Evolutionary conservation across 2,888 invertebrate species (phyloP).

Genomic region (Epinotia bilunana): DNA sequence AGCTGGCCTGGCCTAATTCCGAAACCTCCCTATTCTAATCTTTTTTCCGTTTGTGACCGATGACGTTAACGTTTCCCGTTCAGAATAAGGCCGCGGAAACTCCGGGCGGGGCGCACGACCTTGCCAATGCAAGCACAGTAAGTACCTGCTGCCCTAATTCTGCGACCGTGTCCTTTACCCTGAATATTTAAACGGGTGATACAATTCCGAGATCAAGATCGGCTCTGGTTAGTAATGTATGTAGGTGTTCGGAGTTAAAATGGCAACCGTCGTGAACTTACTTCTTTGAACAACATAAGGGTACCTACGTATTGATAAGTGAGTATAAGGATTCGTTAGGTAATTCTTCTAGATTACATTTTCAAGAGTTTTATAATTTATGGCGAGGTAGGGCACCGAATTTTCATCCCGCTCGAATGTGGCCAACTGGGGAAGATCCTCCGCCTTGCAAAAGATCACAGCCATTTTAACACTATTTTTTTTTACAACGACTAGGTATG

Average conservation of each 20-base stretch:
- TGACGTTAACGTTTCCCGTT: conserved; percentile 20
- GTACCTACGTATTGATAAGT: too few relatives aligned
- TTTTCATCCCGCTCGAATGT: too few relatives aligned
- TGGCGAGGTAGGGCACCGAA: too few relatives aligned
- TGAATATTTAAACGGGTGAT: conserved; percentile 44
- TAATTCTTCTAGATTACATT: too few relatives aligned
- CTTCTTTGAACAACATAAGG: neutral
- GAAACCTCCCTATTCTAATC: conserved; percentile 7
- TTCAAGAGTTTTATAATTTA: too few relatives aligned
- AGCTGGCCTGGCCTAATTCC: conserved; percentile 4
- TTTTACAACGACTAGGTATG: too few relatives aligned
- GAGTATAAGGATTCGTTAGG: too few relatives aligned
- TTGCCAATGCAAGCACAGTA: conserved; percentile 39
- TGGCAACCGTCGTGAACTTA: neutral
- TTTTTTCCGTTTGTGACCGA: conserved; percentile 1
- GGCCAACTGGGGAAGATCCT: too few relatives aligned
- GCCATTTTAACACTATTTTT: too few relatives aligned
- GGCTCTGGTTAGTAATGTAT: conserved; percentile 12
- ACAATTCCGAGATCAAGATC: conserved; percentile 36
- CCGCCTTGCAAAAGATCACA: too few relatives aligned
- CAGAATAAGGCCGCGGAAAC: conserved; percentile 42
- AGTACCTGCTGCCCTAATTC: conserved; percentile 44
- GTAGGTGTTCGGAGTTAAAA: conserved; percentile 8
- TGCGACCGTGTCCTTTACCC: conserved; percentile 39
- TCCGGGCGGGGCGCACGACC: conserved; percentile 22